Evolutionary conservation across 2,797 vertebrate species (phyloP).

Genomic region (Aphelocoma californica): DNA sequence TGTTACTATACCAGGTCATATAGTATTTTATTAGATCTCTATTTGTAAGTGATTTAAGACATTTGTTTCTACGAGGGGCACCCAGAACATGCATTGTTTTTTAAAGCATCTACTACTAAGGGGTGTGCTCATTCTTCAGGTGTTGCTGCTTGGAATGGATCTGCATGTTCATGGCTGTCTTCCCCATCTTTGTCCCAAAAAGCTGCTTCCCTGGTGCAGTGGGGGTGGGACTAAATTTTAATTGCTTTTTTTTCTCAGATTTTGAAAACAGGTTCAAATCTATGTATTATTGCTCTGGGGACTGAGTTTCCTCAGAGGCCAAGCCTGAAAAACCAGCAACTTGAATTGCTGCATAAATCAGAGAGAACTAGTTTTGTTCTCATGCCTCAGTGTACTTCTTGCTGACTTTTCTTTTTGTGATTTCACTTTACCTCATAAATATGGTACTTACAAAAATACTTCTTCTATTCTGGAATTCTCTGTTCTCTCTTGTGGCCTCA

Average conservation of each 20-base stretch:
- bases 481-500: neutral
- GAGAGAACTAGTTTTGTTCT: neutral
- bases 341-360: neutral
- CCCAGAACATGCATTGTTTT: neutral
- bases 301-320: neutral
- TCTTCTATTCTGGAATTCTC: neutral
- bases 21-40: neutral
- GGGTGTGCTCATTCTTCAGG: fast-evolving
- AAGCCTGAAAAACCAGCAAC: neutral
- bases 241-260: neutral
- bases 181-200: neutral
- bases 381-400: neutral
- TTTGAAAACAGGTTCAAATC: neutral
- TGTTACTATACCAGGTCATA: neutral
- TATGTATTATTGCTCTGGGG: neutral
- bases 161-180: fast-evolving
- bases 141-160: neutral
- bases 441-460: neutral
- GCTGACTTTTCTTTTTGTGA: neutral
- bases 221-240: neutral
- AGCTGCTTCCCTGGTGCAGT: neutral
- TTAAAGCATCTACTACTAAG: neutral
- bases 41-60: neutral
- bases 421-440: neutral
- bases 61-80: neutral